Evolutionary conservation across 2,888 invertebrate species (phyloP).

Genomic region (Caenorhabditis sulstoni): DNA sequence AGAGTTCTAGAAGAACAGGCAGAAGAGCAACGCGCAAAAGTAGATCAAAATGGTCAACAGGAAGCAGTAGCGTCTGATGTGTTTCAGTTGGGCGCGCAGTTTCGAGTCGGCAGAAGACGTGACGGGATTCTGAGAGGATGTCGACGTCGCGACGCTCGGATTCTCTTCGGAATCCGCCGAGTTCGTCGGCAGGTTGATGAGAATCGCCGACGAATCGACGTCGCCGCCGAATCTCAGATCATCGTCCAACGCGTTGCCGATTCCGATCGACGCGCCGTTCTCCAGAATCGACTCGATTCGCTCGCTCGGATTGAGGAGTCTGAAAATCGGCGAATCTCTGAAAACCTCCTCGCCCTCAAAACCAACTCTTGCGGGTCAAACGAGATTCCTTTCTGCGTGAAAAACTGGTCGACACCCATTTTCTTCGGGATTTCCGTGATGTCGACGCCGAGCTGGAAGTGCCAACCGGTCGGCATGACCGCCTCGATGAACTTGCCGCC

Average conservation of each 20-base stretch:
- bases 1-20: slow-evolving; percentile 21
- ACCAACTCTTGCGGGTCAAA: slow-evolving; percentile 77
- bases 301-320: not conserved
- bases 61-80: slow-evolving; percentile 62
- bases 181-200: slow-evolving; percentile 31
- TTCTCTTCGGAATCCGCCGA: slow-evolving; percentile 9
- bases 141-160: too few species aligned
- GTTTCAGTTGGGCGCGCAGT: slow-evolving; percentile 50
- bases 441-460: slow-evolving; percentile 40
- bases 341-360: too few species aligned
- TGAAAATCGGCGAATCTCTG: not conserved
- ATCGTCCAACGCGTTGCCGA: slow-evolving; percentile 36
- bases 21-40: slow-evolving; percentile 46
- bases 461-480: slow-evolving; percentile 21
- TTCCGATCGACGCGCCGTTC: slow-evolving; percentile 37
- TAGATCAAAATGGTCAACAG: slow-evolving; percentile 56
- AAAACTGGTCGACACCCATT: slow-evolving; percentile 50
- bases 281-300: slow-evolving; percentile 21
- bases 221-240: slow-evolving; percentile 17
- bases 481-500: slow-evolving; percentile 25
- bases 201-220: slow-evolving; percentile 7
- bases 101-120: not conserved
- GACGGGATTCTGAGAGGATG: too few species aligned
- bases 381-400: slow-evolving; percentile 71
- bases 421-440: slow-evolving; percentile 42